Conservation (phyloP, 2,797 vertebrate genomes). For the Monodelphis domestica region DNA sequence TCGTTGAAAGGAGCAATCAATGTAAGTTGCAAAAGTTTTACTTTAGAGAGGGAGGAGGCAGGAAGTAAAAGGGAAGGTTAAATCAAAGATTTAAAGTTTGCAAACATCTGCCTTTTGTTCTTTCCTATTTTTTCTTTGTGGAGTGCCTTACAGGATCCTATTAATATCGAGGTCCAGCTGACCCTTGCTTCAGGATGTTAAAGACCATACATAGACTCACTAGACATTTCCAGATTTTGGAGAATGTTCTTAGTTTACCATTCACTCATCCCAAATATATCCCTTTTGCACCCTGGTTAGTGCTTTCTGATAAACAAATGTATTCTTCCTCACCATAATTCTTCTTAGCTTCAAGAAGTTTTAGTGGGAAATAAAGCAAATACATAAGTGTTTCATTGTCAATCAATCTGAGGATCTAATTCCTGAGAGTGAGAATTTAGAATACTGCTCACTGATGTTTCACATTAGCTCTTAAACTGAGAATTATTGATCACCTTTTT, state of each 20-base stretch:
- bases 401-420: background rate
- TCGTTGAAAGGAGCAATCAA: slow-evolving; percentile 32
- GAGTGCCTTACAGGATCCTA: background rate
- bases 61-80: slow-evolving; percentile 13
- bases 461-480: background rate
- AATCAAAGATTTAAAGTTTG: slow-evolving; percentile 10
- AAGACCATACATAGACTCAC: background rate
- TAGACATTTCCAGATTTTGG: background rate
- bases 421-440: background rate
- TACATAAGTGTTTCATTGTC: background rate
- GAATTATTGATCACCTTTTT: background rate
- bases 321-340: background rate
- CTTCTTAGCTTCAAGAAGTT: background rate
- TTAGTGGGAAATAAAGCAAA: background rate
- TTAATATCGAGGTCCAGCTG: background rate
- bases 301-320: background rate
- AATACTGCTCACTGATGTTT: background rate
- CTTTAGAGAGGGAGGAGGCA: slow-evolving; percentile 47
- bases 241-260: background rate
- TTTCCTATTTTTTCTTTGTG: background rate
- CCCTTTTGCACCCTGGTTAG: slow-evolving; percentile 11
- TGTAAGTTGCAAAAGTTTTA: slow-evolving; percentile 41
- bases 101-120: background rate
- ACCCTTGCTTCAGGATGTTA: background rate
- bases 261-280: background rate